These are phyloP conservation scores for Drosophila miranda DNA, from an alignment of 1,140 invertebrate genomes.

Conservation along the genomic window DNA sequence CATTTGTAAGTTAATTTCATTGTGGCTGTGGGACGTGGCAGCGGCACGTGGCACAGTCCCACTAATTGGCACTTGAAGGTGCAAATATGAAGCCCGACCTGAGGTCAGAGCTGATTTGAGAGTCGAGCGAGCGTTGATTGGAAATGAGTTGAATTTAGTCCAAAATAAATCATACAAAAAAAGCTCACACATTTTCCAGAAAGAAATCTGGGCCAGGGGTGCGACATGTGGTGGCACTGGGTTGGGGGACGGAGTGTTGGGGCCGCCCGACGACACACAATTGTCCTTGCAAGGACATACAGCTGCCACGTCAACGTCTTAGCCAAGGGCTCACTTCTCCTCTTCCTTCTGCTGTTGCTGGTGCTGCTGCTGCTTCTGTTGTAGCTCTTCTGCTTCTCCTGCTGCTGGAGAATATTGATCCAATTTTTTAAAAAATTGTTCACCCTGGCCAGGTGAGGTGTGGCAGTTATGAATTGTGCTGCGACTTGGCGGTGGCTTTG, in stretches of 20 bases:
- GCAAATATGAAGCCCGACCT: constrained; percentile 24
- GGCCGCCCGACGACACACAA: constrained; percentile 44
- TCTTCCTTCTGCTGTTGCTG: too few relatives aligned
- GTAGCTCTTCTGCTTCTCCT: too few relatives aligned
- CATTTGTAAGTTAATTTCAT: constrained; percentile 55
- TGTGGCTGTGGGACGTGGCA: constrained; percentile 24
- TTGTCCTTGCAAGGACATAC: constrained; percentile 77
- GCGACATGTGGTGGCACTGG: constrained; percentile 17
- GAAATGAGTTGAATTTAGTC: constrained; percentile 27
- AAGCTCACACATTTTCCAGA: constrained; percentile 39
- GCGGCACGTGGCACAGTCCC: constrained; percentile 8
- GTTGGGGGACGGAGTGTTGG: not conserved
- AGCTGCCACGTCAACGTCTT: constrained; percentile 71
- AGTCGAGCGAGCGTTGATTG: not conserved
- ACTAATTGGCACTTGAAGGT: constrained; percentile 68
- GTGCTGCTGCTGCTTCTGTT: too few relatives aligned
- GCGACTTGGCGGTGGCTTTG: constrained; percentile 25
- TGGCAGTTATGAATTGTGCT: constrained; percentile 70
- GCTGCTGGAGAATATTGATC: constrained; percentile 68
- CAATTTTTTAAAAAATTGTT: constrained; percentile 26
- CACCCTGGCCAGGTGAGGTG: constrained; percentile 51
- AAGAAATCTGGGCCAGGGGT: constrained; percentile 8
- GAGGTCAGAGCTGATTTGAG: constrained; percentile 35
- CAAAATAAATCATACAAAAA: constrained; percentile 8
- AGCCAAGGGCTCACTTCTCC: constrained; percentile 41